These are phyloP conservation scores for Natator depressus DNA, from an alignment of 2,113 vertebrate species.

Conservation along the genomic window DNA sequence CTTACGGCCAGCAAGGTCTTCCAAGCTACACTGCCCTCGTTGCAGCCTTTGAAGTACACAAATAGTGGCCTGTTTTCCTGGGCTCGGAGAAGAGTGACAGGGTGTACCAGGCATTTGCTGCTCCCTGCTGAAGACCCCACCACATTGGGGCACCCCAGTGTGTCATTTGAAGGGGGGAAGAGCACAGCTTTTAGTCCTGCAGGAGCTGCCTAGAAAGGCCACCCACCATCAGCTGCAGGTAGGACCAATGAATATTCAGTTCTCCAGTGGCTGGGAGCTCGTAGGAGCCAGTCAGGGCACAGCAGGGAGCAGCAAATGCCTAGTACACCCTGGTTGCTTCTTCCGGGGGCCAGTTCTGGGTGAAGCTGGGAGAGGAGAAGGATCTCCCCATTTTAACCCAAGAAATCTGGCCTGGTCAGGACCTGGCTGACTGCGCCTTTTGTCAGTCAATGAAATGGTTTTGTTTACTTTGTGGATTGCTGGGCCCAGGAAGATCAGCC, in stretches of 20 bases:
- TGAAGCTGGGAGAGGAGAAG: not conserved
- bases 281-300: no score
- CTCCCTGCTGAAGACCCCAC: not conserved
- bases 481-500: no score
- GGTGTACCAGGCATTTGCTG: not conserved
- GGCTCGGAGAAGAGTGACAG: not conserved
- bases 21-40: not conserved
- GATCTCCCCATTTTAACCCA: no score
- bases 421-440: no score
- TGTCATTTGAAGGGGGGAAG: not conserved
- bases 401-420: no score
- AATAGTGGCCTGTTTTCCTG: not conserved
- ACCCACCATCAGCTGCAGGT: not conserved
- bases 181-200: not conserved
- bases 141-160: not conserved
- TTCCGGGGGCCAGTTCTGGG: not conserved
- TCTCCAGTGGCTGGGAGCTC: no score
- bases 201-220: not conserved
- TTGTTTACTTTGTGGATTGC: no score
- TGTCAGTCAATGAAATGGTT: no score
- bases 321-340: not conserved
- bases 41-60: constrained; percentile 4
- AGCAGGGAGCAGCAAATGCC: not conserved
- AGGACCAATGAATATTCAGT: no score
- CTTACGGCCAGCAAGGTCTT: not conserved